phyloP scores from a whole-genome alignment of 2,888 invertebrate genomes.

The Polydrusus pterygomalis region DNA sequence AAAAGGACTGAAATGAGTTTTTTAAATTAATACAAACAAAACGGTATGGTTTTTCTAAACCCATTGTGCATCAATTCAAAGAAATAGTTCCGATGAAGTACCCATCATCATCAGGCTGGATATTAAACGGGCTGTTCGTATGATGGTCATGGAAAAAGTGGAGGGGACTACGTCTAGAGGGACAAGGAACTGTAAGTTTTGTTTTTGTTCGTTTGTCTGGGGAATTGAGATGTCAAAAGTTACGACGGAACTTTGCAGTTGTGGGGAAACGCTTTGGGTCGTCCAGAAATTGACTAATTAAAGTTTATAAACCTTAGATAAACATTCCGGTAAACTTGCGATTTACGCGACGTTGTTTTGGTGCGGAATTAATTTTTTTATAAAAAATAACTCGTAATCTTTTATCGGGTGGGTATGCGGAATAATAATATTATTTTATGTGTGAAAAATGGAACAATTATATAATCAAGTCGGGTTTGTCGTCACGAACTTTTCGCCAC shows the following conservation, averaged over 20 bases:
- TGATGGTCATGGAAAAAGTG: constrained; percentile 34
- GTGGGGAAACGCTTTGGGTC: not conserved
- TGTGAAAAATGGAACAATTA: too few relatives aligned
- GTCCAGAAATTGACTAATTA: not conserved
- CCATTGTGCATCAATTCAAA: constrained; percentile 14
- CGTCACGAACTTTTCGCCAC: too few relatives aligned
- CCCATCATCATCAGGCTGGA: constrained; percentile 15
- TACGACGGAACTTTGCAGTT: not conserved
- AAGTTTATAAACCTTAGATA: not conserved
- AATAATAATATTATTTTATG: too few relatives aligned
- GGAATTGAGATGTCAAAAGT: constrained; percentile 31
- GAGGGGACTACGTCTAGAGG: constrained; percentile 38
- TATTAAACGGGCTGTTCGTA: not conserved
- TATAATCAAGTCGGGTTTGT: too few relatives aligned
- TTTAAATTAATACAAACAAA: constrained; percentile 17
- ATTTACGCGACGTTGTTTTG: not conserved
- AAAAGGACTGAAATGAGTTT: constrained; percentile 30
- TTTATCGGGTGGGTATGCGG: too few relatives aligned
- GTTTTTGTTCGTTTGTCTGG: constrained; percentile 45
- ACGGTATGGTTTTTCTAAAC: not conserved
- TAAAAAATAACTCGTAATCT: too few relatives aligned
- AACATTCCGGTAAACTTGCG: not conserved
- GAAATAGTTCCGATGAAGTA: constrained; percentile 4
- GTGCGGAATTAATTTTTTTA: not conserved
- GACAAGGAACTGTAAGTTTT: constrained; percentile 49